Evolutionary conservation across 2,797 vertebrate species (phyloP).

Genomic region (Champsocephalus esox): DNA sequence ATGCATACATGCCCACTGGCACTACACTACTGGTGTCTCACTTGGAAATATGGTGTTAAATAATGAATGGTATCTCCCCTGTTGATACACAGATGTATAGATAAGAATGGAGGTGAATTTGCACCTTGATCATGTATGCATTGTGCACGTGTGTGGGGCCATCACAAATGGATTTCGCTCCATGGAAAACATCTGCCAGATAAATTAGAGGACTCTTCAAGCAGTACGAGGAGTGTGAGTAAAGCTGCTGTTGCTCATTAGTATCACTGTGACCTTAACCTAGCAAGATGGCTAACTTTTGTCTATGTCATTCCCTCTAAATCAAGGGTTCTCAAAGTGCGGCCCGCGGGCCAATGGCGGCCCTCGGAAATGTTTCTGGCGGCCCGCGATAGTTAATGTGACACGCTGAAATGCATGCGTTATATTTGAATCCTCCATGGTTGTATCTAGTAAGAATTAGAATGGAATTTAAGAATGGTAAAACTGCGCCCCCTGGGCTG

Average conservation of each 20-base stretch:
- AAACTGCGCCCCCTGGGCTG: too few relatives aligned
- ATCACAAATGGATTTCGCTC: constrained; percentile 54
- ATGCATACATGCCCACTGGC: constrained; percentile 44
- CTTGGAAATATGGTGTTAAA: constrained; percentile 63
- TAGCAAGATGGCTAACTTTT: not conserved
- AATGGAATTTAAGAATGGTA: too few relatives aligned
- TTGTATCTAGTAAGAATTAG: too few relatives aligned
- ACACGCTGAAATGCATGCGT: too few relatives aligned
- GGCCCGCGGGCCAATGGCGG: too few relatives aligned
- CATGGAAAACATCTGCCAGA: constrained; percentile 25
- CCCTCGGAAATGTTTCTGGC: too few relatives aligned
- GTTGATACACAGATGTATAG: constrained; percentile 53
- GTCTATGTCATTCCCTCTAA: not conserved
- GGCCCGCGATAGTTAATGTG: too few relatives aligned
- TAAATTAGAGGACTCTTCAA: constrained; percentile 19
- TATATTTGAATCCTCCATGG: too few relatives aligned
- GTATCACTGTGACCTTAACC: not conserved
- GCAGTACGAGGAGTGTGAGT: not conserved
- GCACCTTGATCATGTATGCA: constrained; percentile 17
- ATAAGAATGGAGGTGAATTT: constrained; percentile 9
- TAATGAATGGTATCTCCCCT: constrained; percentile 66
- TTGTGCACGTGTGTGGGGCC: constrained; percentile 1
- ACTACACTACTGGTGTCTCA: constrained; percentile 18
- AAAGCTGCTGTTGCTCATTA: constrained; percentile 7
- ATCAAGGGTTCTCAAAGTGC: not conserved